Conservation (phyloP, 2,797 vertebrate genomes). For the Babyrousa celebensis region DNA sequence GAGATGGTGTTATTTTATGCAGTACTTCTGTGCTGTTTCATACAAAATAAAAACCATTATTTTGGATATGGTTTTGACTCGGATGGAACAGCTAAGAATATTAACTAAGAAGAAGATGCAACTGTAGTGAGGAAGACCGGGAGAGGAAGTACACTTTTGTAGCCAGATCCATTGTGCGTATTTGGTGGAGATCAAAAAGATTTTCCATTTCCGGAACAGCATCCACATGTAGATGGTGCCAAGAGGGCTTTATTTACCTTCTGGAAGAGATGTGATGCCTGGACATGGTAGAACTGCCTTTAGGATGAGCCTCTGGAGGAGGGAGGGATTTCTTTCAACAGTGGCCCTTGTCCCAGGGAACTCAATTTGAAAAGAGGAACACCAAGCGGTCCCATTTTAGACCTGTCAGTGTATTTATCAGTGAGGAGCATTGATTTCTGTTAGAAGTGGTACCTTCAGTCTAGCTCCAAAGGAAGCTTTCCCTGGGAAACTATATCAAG, state of each 20-base stretch:
- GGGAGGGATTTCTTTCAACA: background rate
- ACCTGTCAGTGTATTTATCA: background rate
- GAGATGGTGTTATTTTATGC: background rate
- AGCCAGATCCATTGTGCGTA: background rate
- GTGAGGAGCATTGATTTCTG: background rate
- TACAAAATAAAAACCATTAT: slow-evolving; percentile 5
- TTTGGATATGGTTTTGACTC: slow-evolving; percentile 36
- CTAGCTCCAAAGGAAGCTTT: background rate
- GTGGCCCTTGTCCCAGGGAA: background rate
- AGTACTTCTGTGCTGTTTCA: background rate
- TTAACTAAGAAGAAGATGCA: background rate
- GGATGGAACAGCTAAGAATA: background rate
- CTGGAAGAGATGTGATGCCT: background rate
- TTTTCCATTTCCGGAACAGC: background rate
- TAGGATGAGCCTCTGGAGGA: background rate
- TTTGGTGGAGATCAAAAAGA: no score
- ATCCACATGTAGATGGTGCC: background rate
- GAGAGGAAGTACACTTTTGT: background rate
- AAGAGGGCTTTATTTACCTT: background rate
- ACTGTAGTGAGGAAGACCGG: background rate
- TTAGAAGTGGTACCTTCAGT: background rate
- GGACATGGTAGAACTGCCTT: background rate
- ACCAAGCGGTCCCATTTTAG: background rate
- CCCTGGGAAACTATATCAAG: background rate
- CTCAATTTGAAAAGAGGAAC: background rate